Base-by-base conservation (phyloP, 2,888 invertebrate species). In the Chironomus riparius region DNA sequence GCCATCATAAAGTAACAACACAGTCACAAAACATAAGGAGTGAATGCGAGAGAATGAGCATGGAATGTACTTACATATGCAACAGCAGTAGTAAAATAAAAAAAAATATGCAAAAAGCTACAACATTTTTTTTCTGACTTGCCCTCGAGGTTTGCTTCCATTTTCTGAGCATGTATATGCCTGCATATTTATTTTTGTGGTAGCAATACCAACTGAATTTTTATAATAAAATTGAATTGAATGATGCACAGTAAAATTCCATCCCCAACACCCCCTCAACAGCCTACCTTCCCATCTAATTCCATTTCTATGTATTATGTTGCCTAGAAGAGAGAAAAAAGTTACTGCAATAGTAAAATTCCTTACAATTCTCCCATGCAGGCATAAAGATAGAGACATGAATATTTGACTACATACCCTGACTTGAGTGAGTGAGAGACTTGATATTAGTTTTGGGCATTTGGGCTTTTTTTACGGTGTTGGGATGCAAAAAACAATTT, bases 381-480 rank as follows among this genome's bases (percentile, higher is more conserved):
- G 38, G 38, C 38, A 38, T 38, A 38, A 38, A 38, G 38, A 38
- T 38, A 38, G 38, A 38, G 38, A 65, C 22, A 70, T 70, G 70
- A 47, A 70, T 70, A 70, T 70, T 70, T 70, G 21, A 70, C 70
- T 47, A 15, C n/a, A 15, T 56, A 15, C 56, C 56, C n/a, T 56
- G n/a, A n/a, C 56, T 15, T 56, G 56, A 56, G 56, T 4, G 13
- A n/a, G 56, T 1, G 15, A 56, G 56, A n/a, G 56, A n/a, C 15
- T 56, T 56, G n/a, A 56, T 70, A 70, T 70, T 70, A 70, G 70
- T 70, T 70, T 70, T 1, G 70, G 38, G 70, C 70, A 24, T 70
- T 70, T 47, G 70, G 48, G 70, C 15, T 13, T n/a, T 70, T 70
- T 70, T 21, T 15, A 70, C 38, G 38, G 38, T 38, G 38, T 38